Evolutionary conservation across 2,113 vertebrate genomes (phyloP).

Genomic region (Candoia aspera): DNA sequence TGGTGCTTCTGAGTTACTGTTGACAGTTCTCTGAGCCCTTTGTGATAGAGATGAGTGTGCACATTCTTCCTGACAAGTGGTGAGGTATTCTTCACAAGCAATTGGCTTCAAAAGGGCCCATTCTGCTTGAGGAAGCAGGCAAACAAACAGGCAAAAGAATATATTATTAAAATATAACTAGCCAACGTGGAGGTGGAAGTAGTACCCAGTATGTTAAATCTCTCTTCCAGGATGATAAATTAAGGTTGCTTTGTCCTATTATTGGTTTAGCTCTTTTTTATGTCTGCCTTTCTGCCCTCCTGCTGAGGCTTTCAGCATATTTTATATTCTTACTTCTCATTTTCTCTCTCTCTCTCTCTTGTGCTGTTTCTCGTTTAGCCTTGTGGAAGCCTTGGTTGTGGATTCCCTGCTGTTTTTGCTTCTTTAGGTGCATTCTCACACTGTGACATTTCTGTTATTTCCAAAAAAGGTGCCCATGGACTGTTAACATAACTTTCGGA

Average conservation of each 20-base stretch:
- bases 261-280: background rate
- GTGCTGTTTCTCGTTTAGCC: slow-evolving; percentile 27
- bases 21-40: background rate
- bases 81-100: background rate
- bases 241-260: slow-evolving; percentile 5
- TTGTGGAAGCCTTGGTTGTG: slow-evolving; percentile 25
- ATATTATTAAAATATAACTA: background rate
- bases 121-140: background rate
- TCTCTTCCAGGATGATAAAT: background rate
- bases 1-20: background rate
- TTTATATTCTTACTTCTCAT: slow-evolving; percentile 14
- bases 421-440: background rate
- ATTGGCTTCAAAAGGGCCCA: background rate
- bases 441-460: slow-evolving; percentile 1
- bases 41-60: background rate
- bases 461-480: background rate
- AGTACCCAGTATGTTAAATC: background rate
- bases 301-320: background rate
- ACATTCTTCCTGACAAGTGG: background rate
- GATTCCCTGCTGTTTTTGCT: slow-evolving; percentile 14
- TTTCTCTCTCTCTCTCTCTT: slow-evolving; percentile 4
- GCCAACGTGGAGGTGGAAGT: background rate
- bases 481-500: background rate
- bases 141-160: background rate
- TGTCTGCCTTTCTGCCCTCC: slow-evolving; percentile 1